Base-by-base conservation (phyloP, 1,140 invertebrate genomes). In the Trachymyrmex septentrionalis region DNA sequence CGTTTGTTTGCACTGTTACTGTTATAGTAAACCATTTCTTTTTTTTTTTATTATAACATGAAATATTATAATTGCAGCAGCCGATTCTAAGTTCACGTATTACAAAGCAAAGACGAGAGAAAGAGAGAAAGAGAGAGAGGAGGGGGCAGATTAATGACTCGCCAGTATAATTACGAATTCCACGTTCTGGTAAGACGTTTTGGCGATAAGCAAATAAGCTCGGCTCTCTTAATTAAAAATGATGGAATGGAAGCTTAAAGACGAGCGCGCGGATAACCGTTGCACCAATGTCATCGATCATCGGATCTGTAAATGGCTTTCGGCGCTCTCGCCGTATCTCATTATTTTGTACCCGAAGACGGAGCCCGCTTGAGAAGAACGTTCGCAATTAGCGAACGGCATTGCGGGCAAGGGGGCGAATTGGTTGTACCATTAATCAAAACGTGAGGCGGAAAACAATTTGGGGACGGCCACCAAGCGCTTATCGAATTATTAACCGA, bases 171-270 rank as follows among this genome's bases (percentile, higher is more conserved):
- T 82, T 86, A 77, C 71, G 38, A 63, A 71, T 82, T 78, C 87
- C 81, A 88, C 59, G 7, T 44, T 30, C 19, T 7, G 6, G 38
- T 73, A 38, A 84, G 80, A 84, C 76, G 48, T 27, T 30, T 19
- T 2, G 44, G 19, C 71, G 87, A 91, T 91, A 91, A 90, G 64
- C 89, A 85, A 91, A 91, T 69, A 90, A 85, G 77, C 53, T 67
- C 76, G 63, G 57, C 75, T 76, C 84, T 90, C 90, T 87, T 90
- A 91, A 91, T 91, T 91, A 91, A 88, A 90, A 91, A 91, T 91
- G 86, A 91, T 89, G 77, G 57, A 87, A 30, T 50, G 77, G 69
- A 50, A 19, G 57, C 72, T 66, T 89, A 75, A 85, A 72, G 87
- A 86, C 87, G 76, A 63, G 19, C 19, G 55, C 48, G 14, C 48